Base-by-base conservation (phyloP, 2,113 vertebrate species). In the Amazona vittata region DNA sequence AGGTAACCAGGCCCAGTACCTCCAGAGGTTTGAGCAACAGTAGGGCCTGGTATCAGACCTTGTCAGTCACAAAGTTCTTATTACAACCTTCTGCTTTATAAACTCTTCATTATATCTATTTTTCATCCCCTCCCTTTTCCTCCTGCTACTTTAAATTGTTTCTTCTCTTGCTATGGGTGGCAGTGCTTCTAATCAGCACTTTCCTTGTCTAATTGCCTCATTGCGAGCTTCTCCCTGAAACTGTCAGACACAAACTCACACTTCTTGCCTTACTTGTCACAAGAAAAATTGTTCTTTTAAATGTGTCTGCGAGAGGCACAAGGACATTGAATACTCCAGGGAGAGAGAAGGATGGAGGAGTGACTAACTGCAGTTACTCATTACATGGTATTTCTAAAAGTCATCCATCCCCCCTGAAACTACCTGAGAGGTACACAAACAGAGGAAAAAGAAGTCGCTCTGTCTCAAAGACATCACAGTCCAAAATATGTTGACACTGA, bases 211-310 rank as follows among this genome's bases (percentile, higher is more conserved):
- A 96, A 97, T 97, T 97, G 94, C 95, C 86, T 97, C 92, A 80
- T 87, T 94, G 90, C 29, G 3, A 94, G 92, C 81, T 96, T 93
- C 95, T 96, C 94, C 63, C 90, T 91, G 93, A 97, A 96, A 94
- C 92, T 96, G 91, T 94, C 96, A 97, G 93, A 91, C 89, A 77
- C 86, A 67, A 90, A 64, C 94, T 97, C 92, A 94, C 95, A 96
- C 92, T 94, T 91, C 93, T 89, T 87, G 86, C 84, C 79, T 97
- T 91, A 75, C 75, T 94, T 97, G 92, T 96, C 93, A 96, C 39
- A 62, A 89, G 90, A 94, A 96, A 96, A 96, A 97, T 81, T 95
- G 92, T 96, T 94, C 92, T 95, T 95, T 97, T 94, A 79, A 93
- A 93, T 50, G 78, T 80, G 84, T 77, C 86, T 94, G 62, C 33